Percentiles rank a stretch among this genome's conserved stretches.
These are phyloP conservation scores for Meandrusa payeni DNA, from an alignment of 2,888 invertebrate species.

Conservation along the genomic window DNA sequence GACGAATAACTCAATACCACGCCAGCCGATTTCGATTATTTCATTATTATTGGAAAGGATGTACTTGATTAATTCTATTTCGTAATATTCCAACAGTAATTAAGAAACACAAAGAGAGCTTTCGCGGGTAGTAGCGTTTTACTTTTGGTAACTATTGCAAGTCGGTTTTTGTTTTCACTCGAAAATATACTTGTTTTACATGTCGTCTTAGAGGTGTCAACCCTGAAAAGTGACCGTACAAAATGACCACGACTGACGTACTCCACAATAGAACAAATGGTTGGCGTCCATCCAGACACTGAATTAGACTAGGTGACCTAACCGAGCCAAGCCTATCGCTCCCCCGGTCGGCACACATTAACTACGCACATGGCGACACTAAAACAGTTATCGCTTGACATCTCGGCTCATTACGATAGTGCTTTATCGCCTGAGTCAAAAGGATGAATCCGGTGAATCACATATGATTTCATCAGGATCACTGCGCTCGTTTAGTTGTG, in stretches of 20 bases:
- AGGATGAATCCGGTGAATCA: not conserved
- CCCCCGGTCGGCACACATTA: conserved; percentile 3
- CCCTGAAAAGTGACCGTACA: conserved; percentile 51
- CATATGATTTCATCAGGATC: not conserved
- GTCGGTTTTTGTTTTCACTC: too few species aligned
- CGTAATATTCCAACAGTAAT: too few species aligned
- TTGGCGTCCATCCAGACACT: conserved; percentile 71
- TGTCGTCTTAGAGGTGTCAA: too few species aligned
- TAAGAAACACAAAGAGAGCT: too few species aligned
- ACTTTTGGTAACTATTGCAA: too few species aligned
- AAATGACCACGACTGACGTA: conserved; percentile 52
- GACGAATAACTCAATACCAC: too few species aligned
- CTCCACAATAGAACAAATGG: conserved; percentile 72
- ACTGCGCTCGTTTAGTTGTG: too few species aligned
- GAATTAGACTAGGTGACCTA: conserved; percentile 61
- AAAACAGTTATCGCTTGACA: not conserved
- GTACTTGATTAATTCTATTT: too few species aligned
- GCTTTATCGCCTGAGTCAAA: conserved; percentile 9
- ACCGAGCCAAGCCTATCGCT: conserved; percentile 25
- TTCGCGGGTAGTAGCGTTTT: too few species aligned
- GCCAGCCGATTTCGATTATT: too few species aligned
- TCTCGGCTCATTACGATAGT: conserved; percentile 7
- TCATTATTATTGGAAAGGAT: too few species aligned
- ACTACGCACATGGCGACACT: conserved; percentile 2
- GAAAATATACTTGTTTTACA: too few species aligned